Evolutionary conservation across 1,140 invertebrate species (phyloP), one percentile per base, ranked within the genome.

Genomic region (Lasioglossum baleicum): DNA sequence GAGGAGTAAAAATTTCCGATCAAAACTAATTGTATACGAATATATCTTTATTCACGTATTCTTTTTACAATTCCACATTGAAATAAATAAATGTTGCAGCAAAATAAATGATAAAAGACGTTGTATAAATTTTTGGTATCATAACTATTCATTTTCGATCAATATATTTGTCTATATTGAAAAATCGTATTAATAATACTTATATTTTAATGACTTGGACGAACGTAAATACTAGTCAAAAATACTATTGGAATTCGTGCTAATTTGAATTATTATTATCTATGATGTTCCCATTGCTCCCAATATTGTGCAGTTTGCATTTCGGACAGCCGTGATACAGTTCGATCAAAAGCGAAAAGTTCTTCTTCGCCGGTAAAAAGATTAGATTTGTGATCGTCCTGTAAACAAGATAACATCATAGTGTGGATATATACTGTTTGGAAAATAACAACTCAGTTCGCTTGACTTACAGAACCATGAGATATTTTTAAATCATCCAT

Each of bases 281-380:
- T 86, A 80, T 95, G 92, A 63, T 95, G 94, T 65, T 96, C 94
- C 95, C 96, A 96, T 84, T 95, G 94, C 66, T 96, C 95, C 98
- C 98, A 99, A 93, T 99, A 99, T 78, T 97, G 96, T 75, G 95
- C 94, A 4, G 97, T 98, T 93, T 99, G 98, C 98, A 99, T 99
- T 94, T 99, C 98, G 68, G 96, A 95, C 35, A 99, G 94, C 69
- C 99, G 93, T 0, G 98, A 99, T 17, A 99, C 91, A 22, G 98
- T 99, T 75, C 99, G 94, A 84, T 99, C 97, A 92, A 98, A 99
- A 11, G 99, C 98, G 94, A 99, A 99, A 75, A 98, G 93, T 94
- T 99, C 99, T 92, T 99, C 99, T 90, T 99, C 97, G 0, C 98
- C 98, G 40, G 97, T 99, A 89, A 99, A 99, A 84, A 99, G 96